A percentile compares a stretch with the other conserved stretches of the same genome.
Conservation (phyloP, 2,888 invertebrate species). For the Molorchus minor region DNA sequence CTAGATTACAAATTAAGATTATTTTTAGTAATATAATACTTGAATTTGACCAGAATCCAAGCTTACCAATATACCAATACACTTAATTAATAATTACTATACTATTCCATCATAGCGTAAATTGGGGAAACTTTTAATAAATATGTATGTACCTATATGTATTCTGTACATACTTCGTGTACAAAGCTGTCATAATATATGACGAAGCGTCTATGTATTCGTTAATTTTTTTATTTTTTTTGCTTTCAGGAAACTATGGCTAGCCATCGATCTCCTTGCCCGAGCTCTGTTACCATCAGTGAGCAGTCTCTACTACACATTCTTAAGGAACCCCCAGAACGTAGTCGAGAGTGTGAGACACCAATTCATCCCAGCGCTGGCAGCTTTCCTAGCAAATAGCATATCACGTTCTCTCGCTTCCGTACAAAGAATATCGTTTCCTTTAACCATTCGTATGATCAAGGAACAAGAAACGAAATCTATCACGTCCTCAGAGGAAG, state of each 20-base stretch:
- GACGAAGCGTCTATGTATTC: too few species aligned
- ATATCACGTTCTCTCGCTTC: slow-evolving; percentile 59
- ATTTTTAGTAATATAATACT: too few species aligned
- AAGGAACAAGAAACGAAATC: slow-evolving; percentile 27
- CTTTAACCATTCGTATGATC: slow-evolving; percentile 38
- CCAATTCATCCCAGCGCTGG: slow-evolving; percentile 57
- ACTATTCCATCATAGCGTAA: too few species aligned
- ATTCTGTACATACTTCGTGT: too few species aligned
- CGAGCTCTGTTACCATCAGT: slow-evolving; percentile 57
- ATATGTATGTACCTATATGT: too few species aligned
- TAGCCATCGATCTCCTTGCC: slow-evolving; percentile 55
- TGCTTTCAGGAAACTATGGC: slow-evolving; percentile 59
- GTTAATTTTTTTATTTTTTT: too few species aligned
- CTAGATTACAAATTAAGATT: too few species aligned
- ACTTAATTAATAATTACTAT: too few species aligned
- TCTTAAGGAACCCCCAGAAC: slow-evolving; percentile 56
- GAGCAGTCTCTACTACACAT: slow-evolving; percentile 56
- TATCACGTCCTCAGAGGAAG: slow-evolving; percentile 22
- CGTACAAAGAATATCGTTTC: slow-evolving; percentile 56
- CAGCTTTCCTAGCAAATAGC: slow-evolving; percentile 59
- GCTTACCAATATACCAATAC: too few species aligned
- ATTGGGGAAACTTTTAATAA: too few species aligned
- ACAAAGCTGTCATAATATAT: too few species aligned
- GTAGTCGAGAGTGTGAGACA: slow-evolving; percentile 55
- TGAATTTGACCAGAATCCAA: too few species aligned